phyloP scores from a whole-genome alignment of 2,113 vertebrate species.

The Lepisosteus oculatus region DNA sequence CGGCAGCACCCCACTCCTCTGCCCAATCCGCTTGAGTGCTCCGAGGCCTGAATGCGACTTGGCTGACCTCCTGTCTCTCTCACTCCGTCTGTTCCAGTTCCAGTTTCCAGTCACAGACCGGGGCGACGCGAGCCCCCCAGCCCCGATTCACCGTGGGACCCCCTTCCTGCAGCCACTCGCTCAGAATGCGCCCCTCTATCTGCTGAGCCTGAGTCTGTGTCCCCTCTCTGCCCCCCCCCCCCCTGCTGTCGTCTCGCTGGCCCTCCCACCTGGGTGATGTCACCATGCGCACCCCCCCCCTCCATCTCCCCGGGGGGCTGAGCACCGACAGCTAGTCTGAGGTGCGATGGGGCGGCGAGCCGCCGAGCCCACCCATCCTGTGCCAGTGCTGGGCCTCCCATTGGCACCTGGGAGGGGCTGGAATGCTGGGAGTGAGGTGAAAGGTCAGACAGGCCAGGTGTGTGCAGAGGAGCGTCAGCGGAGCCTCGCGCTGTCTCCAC shows the following conservation, averaged over 20 bases:
- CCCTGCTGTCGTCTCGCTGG: conserved; percentile 20
- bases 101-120: too few species aligned
- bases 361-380: conserved; percentile 65
- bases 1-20: too few species aligned
- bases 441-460: neutral
- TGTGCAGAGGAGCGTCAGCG: neutral
- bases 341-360: conserved; percentile 64
- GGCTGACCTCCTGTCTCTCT: too few species aligned
- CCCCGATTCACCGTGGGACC: too few species aligned
- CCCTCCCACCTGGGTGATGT: conserved; percentile 36
- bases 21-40: too few species aligned
- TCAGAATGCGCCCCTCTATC: too few species aligned
- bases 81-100: too few species aligned
- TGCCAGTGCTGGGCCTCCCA: conserved; percentile 66
- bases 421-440: conserved; percentile 15
- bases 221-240: conserved; percentile 1
- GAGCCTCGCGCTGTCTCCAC: conserved; percentile 21
- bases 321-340: conserved; percentile 42
- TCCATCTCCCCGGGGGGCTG: conserved; percentile 70
- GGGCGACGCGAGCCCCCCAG: too few species aligned
- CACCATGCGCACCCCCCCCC: conserved; percentile 29
- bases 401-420: conserved; percentile 51
- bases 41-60: too few species aligned
- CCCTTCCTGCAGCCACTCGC: too few species aligned
- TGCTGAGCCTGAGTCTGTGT: too few species aligned